phyloP scores from a whole-genome alignment of 2,113 vertebrate species.

The Myrmophylax atrothorax region DNA sequence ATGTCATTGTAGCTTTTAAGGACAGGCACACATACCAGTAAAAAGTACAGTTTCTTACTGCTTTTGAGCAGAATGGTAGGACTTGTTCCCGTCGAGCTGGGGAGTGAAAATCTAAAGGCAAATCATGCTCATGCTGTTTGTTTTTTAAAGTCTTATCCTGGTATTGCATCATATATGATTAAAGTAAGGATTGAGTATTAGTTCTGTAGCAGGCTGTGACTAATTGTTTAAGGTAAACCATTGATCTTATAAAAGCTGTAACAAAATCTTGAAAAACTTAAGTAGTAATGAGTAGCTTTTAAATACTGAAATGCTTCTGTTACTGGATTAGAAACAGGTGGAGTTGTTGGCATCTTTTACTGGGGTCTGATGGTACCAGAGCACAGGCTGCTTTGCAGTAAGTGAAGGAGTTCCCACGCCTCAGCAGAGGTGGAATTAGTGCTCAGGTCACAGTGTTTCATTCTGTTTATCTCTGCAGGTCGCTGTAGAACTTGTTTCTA shows the following conservation, averaged over 20 bases:
- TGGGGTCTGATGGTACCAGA: slow-evolving; percentile 42
- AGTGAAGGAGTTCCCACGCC: background rate
- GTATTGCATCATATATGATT: background rate
- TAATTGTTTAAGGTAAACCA: slow-evolving; percentile 64
- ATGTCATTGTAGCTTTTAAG: background rate
- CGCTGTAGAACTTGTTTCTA: background rate
- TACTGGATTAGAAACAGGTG: slow-evolving; percentile 72
- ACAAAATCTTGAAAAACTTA: slow-evolving; percentile 59
- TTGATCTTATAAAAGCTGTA: slow-evolving; percentile 64
- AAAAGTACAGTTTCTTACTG: background rate
- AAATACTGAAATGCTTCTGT: slow-evolving; percentile 57
- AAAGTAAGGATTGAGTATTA: background rate
- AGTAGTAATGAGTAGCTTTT: slow-evolving; percentile 64
- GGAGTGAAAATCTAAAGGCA: background rate
- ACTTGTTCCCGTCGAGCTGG: background rate
- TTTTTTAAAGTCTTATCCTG: background rate
- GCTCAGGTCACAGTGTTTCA: background rate
- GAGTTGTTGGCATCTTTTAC: slow-evolving; percentile 57
- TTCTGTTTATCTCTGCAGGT: background rate
- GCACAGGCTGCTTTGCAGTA: slow-evolving; percentile 16
- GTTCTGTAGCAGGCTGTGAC: slow-evolving; percentile 17
- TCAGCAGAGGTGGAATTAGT: background rate
- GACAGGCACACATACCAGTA: background rate
- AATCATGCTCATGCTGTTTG: background rate
- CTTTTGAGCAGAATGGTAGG: background rate